Conservation (phyloP, 2,113 vertebrate species). For the Alectura lathami region DNA sequence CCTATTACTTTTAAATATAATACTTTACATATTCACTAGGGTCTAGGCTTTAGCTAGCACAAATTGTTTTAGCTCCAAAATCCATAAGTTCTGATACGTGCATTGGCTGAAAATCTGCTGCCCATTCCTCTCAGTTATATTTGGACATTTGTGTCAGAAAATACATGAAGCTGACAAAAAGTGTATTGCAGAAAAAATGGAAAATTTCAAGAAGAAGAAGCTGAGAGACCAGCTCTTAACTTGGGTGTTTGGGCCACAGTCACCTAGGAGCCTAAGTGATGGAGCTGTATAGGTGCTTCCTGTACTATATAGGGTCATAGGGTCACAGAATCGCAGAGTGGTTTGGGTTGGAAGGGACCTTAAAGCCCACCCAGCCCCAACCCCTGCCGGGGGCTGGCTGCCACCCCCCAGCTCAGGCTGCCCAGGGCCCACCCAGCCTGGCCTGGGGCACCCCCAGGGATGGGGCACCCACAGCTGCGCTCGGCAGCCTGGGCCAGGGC, state of each 20-base stretch:
- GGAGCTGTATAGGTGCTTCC: not conserved
- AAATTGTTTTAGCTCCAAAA: not conserved
- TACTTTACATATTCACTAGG: not conserved
- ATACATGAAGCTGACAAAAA: not conserved
- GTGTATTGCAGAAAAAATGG: not conserved
- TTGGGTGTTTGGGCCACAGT: not conserved
- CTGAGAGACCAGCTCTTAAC: not conserved
- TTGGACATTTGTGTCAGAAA: not conserved
- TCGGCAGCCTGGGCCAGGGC: too few relatives aligned
- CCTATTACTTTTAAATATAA: not conserved
- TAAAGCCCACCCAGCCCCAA: not conserved
- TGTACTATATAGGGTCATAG: not conserved
- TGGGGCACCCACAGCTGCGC: too few relatives aligned
- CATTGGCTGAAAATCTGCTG: not conserved
- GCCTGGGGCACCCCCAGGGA: too few relatives aligned
- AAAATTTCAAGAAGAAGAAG: not conserved
- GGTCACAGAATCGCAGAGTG: not conserved
- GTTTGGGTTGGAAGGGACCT: not conserved
- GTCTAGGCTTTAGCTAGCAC: not conserved
- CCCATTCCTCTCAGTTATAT: not conserved
- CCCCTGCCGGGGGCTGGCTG: not conserved
- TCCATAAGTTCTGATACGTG: not conserved
- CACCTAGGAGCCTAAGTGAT: not conserved
- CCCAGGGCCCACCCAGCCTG: not conserved
- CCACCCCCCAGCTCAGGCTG: not conserved